Conservation (phyloP, 2,797 vertebrate species). For the Tenualosa ilisha region DNA sequence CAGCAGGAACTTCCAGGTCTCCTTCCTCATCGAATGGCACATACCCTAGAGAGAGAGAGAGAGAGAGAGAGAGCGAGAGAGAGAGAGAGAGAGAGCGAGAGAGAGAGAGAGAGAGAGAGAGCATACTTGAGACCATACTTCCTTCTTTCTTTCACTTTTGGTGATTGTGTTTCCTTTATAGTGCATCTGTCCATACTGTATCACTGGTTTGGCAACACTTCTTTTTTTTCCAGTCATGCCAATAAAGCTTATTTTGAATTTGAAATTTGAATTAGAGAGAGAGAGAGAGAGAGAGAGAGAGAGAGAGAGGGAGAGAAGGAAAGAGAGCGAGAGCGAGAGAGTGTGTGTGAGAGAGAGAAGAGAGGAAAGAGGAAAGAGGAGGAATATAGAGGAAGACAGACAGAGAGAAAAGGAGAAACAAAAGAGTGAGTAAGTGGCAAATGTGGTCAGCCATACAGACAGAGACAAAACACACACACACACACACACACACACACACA, state of each 20-base stretch:
- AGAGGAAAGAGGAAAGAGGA: background rate
- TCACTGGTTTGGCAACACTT: too few species aligned
- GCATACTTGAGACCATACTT: too few species aligned
- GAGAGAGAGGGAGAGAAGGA: background rate
- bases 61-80: background rate
- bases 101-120: background rate
- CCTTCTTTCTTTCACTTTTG: too few species aligned
- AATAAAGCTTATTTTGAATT: too few species aligned
- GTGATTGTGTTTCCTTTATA: too few species aligned
- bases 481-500: conserved; percentile 7
- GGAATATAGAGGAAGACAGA: background rate
- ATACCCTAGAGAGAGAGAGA: conserved; percentile 67
- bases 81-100: background rate
- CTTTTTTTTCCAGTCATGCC: too few species aligned
- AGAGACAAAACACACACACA: background rate
- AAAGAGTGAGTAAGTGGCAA: background rate
- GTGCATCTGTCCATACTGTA: too few species aligned
- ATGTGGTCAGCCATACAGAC: too few species aligned
- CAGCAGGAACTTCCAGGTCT: conserved; percentile 82
- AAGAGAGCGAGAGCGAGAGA: background rate
- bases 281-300: background rate
- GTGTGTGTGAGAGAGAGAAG: background rate
- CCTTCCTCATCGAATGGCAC: conserved; percentile 77
- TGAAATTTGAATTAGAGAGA: too few species aligned
- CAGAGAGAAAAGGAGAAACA: background rate